A percentile compares a stretch with the other conserved stretches of the same genome.
These are phyloP conservation scores for Nibea coibor DNA, from an alignment of 2,113 vertebrate genomes.

Conservation along the genomic window DNA sequence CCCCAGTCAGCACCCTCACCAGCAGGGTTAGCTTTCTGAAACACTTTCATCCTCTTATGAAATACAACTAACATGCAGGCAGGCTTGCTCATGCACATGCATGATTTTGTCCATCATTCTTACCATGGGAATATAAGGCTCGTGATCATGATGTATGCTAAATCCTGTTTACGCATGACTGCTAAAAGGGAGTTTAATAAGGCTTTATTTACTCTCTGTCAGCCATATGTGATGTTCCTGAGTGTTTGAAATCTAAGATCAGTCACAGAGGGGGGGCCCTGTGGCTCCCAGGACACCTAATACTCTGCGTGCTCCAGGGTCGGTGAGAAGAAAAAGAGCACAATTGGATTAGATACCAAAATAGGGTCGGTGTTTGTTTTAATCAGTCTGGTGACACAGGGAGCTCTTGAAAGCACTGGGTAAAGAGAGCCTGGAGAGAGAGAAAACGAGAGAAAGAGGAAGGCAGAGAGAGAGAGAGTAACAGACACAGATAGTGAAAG, in stretches of 20 bases:
- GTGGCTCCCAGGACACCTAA: conserved; percentile 85
- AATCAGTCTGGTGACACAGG: conserved; percentile 91
- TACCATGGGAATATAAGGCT: conserved; percentile 4
- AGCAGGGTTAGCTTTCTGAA: conserved; percentile 49
- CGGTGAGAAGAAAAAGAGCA: conserved; percentile 83
- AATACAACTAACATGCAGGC: conserved; percentile 9
- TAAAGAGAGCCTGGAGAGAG: conserved; percentile 76
- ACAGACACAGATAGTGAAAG: conserved; percentile 68
- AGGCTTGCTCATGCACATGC: neutral
- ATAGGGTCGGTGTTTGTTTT: conserved; percentile 92
- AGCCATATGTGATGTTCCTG: conserved; percentile 78
- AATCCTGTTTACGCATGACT: conserved; percentile 48
- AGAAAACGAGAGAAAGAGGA: conserved; percentile 60
- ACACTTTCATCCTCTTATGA: conserved; percentile 51
- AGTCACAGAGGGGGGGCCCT: conserved; percentile 67
- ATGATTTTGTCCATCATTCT: conserved; percentile 17
- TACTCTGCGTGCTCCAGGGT: conserved; percentile 84
- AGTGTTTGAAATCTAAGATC: conserved; percentile 84
- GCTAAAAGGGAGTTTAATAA: conserved; percentile 66
- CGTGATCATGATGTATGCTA: conserved; percentile 8
- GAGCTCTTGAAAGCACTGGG: conserved; percentile 85
- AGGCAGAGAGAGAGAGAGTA: conserved; percentile 40
- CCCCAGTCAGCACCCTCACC: conserved; percentile 43
- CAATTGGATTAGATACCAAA: conserved; percentile 95
- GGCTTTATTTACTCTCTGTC: conserved; percentile 79